Percentiles rank a stretch among this genome's conserved stretches.
Conservation (phyloP, 2,888 invertebrate species). For the Cryptocheilus praepositus region DNA sequence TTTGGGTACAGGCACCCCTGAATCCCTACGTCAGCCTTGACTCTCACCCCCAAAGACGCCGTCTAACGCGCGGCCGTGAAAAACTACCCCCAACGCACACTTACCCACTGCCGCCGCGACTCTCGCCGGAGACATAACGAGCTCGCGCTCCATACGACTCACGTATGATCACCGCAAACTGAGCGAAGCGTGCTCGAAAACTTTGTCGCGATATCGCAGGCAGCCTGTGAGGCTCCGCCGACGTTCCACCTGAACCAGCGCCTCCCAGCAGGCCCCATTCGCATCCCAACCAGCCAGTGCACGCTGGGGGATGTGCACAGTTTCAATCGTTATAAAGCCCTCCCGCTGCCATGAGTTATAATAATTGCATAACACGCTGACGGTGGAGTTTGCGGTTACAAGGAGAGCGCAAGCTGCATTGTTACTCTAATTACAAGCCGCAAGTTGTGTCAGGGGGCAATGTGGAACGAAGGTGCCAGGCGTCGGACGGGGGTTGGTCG, state of each 20-base stretch:
- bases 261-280: too few relatives aligned
- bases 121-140: too few relatives aligned
- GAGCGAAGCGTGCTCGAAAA: slow-evolving; percentile 14
- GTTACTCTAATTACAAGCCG: slow-evolving; percentile 62
- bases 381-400: slow-evolving; percentile 53
- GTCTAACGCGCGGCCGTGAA: too few relatives aligned
- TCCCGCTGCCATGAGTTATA: slow-evolving; percentile 47
- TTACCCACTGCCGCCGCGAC: too few relatives aligned
- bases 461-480: slow-evolving; percentile 22
- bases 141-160: too few relatives aligned
- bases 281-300: too few relatives aligned
- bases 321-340: slow-evolving; percentile 52
- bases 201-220: slow-evolving; percentile 15
- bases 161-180: too few relatives aligned
- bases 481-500: slow-evolving; percentile 6
- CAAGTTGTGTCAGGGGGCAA: slow-evolving; percentile 35
- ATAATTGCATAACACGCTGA: slow-evolving; percentile 58
- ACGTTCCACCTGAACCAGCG: neutral
- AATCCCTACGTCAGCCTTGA: too few relatives aligned
- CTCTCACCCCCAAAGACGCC: too few relatives aligned
- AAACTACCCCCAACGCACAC: too few relatives aligned
- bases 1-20: too few relatives aligned
- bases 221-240: slow-evolving; percentile 10
- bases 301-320: slow-evolving; percentile 14
- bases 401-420: slow-evolving; percentile 44